Base-by-base conservation (phyloP, 2,113 vertebrate genomes). In the Pelecanus crispus region DNA sequence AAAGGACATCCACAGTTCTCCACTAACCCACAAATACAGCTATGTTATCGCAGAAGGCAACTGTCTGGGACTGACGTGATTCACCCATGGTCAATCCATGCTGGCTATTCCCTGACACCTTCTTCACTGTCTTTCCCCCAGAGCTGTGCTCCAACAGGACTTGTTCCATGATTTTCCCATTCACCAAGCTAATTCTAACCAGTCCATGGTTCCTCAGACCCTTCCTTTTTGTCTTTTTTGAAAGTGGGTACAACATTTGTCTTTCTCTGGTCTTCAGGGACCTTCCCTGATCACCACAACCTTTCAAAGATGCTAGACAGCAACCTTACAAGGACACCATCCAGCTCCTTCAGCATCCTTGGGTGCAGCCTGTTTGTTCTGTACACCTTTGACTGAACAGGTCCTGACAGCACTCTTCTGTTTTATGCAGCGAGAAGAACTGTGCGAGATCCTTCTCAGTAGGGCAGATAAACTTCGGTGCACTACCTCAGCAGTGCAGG, bases 241-340 rank as follows among this genome's bases (percentile, higher is more conserved):
- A 32, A 72, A 17, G 13, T 31, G 3, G 4, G 5, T 52, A 21
- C 6, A 34, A 16, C 13, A 3, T 34, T 38, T 71, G 4, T 17
- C 15, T 50, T 88, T 58, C 7, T 52, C 26, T 10, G 53, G 17
- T 67, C 29, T 53, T 89, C 10, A 20, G 13, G 3, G 14, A 59
- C 17, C 16, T 59, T 59, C 18, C 6, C 7, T 8, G 3, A 11
- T 14, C n/a, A 50, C 44, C 9, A 17, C 13, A 80, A 17, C 6
- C 20, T 80, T 75, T 67, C 6, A n/a, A 14, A 68, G 28, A 5
- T 52, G 11, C 38, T 47, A 10, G 25, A 52, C 12, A 70, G 4
- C 36, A 42, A 10, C 9, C 7, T 78, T 7, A 1, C 17, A 36
- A 25, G 4, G 21, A 21, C 10, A 36, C 3, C 0, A 3, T 13